These are phyloP conservation scores for Euura lappo DNA, from an alignment of 1,140 invertebrate species.

Conservation along the genomic window DNA sequence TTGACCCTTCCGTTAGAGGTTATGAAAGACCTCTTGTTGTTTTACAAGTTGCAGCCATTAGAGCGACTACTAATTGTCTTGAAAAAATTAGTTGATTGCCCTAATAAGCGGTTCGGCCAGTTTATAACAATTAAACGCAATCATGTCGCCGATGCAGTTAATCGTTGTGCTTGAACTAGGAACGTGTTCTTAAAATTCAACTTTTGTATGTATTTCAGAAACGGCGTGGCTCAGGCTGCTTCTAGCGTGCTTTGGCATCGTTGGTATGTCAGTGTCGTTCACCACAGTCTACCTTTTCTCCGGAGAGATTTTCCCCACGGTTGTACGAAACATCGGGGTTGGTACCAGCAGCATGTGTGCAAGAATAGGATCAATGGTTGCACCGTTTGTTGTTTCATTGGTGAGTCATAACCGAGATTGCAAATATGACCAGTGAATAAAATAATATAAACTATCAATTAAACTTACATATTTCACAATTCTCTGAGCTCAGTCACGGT, in stretches of 20 bases:
- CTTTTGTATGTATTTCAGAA: constrained; percentile 34
- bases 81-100: not conserved
- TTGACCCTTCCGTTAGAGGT: not conserved
- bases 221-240: constrained; percentile 58
- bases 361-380: constrained; percentile 70
- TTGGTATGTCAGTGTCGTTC: constrained; percentile 71
- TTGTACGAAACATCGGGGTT: constrained; percentile 70
- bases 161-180: not conserved
- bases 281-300: constrained; percentile 73
- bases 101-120: not conserved
- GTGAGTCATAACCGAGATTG: constrained; percentile 33
- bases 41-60: not conserved
- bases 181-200: too few species aligned
- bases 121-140: not conserved
- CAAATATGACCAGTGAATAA: not conserved
- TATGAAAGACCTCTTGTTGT: not conserved
- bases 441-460: not conserved
- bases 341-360: constrained; percentile 73
- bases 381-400: constrained; percentile 66
- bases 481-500: not conserved
- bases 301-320: constrained; percentile 73
- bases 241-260: constrained; percentile 71
- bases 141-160: not conserved
- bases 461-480: not conserved
- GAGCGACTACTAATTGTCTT: not conserved